Conservation (phyloP, 2,113 vertebrate genomes). For the Phylloscopus trochiloides region DNA sequence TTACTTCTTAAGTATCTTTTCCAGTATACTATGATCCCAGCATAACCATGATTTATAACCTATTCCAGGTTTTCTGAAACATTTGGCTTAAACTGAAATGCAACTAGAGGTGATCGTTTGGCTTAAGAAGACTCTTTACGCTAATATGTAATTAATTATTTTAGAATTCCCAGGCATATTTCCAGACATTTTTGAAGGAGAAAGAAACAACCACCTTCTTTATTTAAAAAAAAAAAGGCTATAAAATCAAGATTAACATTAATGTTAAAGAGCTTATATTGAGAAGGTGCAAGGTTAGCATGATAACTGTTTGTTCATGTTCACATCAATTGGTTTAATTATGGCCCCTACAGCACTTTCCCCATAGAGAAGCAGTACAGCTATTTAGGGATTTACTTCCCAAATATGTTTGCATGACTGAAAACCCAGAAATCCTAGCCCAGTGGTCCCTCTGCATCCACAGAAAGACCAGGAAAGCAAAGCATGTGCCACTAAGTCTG, state of each 20-base stretch:
- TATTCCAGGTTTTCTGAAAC: neutral
- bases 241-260: neutral
- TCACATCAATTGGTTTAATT: neutral
- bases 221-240: rapidly evolving
- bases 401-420: neutral
- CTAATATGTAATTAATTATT: neutral
- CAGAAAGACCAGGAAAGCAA: neutral
- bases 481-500: neutral
- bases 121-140: neutral
- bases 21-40: neutral
- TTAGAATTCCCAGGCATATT: neutral
- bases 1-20: neutral
- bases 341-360: neutral
- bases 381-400: rapidly evolving
- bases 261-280: neutral
- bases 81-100: neutral
- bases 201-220: neutral
- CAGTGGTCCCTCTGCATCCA: neutral
- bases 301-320: neutral
- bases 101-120: neutral
- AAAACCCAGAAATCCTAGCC: neutral
- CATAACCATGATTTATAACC: neutral
- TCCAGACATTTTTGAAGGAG: neutral
- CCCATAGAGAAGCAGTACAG: neutral
- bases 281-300: neutral